A percentile compares a stretch with the other conserved stretches of the same genome.
Conservation (phyloP, 2,888 invertebrate genomes). For the Acleris emargana region DNA sequence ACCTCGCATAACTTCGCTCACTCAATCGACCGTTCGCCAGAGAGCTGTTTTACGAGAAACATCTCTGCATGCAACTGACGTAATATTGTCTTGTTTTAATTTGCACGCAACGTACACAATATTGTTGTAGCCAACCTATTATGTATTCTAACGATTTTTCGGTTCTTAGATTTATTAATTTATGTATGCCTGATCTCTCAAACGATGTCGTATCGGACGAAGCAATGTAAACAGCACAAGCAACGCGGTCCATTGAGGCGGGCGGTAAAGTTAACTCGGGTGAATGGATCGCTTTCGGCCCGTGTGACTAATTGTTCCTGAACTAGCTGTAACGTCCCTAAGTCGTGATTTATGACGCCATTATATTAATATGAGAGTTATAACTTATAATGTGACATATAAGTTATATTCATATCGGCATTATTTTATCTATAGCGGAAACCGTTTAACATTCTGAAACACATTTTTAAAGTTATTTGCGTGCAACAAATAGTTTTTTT, state of each 20-base stretch:
- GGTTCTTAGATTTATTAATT: not conserved
- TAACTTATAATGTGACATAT: not conserved
- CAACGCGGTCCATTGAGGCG: conserved; percentile 52
- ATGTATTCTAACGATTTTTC: too few relatives aligned
- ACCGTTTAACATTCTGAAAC: conserved; percentile 12
- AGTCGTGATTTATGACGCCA: conserved; percentile 10
- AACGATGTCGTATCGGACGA: conserved; percentile 14
- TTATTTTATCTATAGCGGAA: conserved; percentile 20
- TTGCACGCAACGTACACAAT: too few relatives aligned
- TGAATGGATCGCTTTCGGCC: conserved; percentile 26
- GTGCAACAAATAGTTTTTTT: too few relatives aligned
- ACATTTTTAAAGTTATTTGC: not conserved
- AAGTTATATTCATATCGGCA: conserved; percentile 7
- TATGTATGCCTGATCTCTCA: not conserved
- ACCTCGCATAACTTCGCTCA: too few relatives aligned
- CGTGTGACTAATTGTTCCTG: conserved; percentile 25
- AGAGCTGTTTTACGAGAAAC: too few relatives aligned
- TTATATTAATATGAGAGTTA: conserved; percentile 6
- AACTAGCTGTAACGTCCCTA: conserved; percentile 2
- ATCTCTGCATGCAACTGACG: too few relatives aligned
- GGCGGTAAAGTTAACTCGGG: conserved; percentile 9
- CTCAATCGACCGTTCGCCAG: too few relatives aligned
- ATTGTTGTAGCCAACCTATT: too few relatives aligned
- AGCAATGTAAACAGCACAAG: conserved; percentile 42
- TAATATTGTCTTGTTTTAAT: too few relatives aligned